Conservation (phyloP, 2,113 vertebrate species). For the Crotophaga sulcirostris region DNA sequence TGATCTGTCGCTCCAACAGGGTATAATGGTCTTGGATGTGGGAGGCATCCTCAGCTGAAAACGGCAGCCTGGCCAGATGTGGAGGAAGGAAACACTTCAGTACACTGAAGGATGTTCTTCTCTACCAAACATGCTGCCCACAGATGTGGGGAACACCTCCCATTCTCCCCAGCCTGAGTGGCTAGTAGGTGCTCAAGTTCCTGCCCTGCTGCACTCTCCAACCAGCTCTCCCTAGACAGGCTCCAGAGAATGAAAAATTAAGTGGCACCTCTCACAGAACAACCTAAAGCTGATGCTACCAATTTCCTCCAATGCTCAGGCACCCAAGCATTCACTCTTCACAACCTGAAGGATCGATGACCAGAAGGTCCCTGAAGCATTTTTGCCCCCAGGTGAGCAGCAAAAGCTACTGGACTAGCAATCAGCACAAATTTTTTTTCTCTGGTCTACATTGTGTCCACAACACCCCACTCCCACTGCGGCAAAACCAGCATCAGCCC, state of each 20-base stretch:
- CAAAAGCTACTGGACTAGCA: not conserved
- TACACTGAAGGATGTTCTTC: not conserved
- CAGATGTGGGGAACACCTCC: not conserved
- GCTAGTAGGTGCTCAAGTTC: not conserved
- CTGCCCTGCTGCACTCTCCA: not conserved
- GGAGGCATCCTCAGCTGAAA: constrained; percentile 85
- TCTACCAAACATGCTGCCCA: not conserved
- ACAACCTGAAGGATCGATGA: not conserved
- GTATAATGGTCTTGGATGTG: constrained; percentile 94
- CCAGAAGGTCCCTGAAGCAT: not conserved
- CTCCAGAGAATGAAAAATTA: not conserved
- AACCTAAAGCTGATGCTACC: not conserved
- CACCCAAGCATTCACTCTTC: not conserved
- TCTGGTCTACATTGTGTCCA: not conserved
- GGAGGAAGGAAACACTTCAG: not conserved
- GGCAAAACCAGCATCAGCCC: not conserved
- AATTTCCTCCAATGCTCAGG: not conserved
- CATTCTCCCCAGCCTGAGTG: not conserved
- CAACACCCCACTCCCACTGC: not conserved
- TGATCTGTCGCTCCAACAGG: constrained; percentile 92
- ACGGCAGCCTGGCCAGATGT: constrained; percentile 82
- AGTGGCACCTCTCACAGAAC: not conserved
- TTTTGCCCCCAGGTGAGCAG: not conserved
- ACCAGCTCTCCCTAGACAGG: not conserved
- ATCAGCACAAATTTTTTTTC: not conserved